Conservation (phyloP, 2,797 vertebrate species). For the Microchirus variegatus region DNA sequence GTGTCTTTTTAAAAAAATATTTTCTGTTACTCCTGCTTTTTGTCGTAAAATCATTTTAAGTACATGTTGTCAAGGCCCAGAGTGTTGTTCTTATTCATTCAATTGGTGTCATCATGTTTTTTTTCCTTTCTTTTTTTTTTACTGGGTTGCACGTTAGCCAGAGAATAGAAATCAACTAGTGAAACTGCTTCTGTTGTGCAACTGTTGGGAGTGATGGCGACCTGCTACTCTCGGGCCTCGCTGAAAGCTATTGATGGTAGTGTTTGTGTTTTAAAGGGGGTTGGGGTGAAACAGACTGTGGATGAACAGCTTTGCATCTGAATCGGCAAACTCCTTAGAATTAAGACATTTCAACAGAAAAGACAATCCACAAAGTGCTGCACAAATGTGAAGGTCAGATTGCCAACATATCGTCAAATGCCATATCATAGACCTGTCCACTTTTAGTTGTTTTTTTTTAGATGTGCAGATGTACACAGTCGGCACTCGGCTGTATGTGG, state of each 20-base stretch:
- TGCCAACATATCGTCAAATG: conserved; percentile 63
- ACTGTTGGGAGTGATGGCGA: conserved; percentile 8
- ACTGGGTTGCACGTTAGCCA: conserved; percentile 46
- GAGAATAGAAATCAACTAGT: conserved; percentile 15
- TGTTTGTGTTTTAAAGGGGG: conserved; percentile 49
- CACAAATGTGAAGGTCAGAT: conserved; percentile 59
- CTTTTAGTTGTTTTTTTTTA: conserved; percentile 71
- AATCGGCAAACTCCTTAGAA: conserved; percentile 42
- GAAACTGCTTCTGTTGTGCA: conserved; percentile 2
- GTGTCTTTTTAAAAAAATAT: conserved; percentile 1
- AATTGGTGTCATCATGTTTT: not conserved
- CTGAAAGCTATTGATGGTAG: conserved; percentile 52
- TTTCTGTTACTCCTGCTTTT: conserved; percentile 48
- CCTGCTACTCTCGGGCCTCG: conserved; percentile 37
- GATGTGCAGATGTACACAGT: conserved; percentile 63
- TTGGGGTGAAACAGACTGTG: conserved; percentile 26
- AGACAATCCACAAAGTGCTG: conserved; percentile 75
- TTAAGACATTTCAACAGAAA: conserved; percentile 19
- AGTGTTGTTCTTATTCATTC: conserved; percentile 8
- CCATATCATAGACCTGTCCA: conserved; percentile 59
- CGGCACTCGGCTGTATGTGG: conserved; percentile 50
- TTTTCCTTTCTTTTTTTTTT: conserved; percentile 3
- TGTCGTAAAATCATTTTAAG: conserved; percentile 47
- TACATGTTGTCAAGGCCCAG: conserved; percentile 35
- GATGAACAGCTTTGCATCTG: conserved; percentile 50